phyloP scores from a whole-genome alignment of 2,888 invertebrate species.

The Osmoderma eremita region DNA sequence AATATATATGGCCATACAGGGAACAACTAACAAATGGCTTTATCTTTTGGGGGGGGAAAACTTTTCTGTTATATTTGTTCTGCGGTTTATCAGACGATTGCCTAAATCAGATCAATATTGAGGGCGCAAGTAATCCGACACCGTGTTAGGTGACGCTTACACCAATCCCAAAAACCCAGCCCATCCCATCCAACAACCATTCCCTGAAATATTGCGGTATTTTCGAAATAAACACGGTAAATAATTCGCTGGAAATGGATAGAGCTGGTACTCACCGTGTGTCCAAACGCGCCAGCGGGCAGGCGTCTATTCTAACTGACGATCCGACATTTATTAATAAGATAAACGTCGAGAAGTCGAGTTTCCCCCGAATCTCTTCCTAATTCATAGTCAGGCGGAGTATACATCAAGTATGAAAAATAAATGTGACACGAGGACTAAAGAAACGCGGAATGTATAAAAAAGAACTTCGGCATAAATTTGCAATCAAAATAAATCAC shows the following conservation, averaged over 20 bases:
- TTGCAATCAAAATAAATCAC: conserved; percentile 43
- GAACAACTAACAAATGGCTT: conserved; percentile 14
- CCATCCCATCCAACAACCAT: conserved; percentile 1
- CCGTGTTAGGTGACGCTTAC: conserved; percentile 17
- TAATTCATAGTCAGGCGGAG: conserved; percentile 39
- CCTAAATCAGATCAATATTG: conserved; percentile 23
- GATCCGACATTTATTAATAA: conserved; percentile 39
- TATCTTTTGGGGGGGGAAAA: neutral
- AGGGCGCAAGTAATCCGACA: conserved; percentile 21
- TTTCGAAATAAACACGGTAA: conserved; percentile 11
- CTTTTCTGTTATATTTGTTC: conserved; percentile 24
- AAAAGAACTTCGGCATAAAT: conserved; percentile 43
- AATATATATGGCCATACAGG: conserved; percentile 9
- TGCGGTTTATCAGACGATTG: neutral
- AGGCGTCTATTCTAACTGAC: conserved; percentile 12
- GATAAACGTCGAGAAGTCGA: conserved; percentile 39
- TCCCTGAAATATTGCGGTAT: conserved; percentile 18
- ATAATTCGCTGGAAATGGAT: conserved; percentile 17
- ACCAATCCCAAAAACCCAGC: no score
- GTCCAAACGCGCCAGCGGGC: neutral
- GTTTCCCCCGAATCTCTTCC: neutral
- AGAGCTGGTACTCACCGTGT: neutral
- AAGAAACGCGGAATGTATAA: conserved; percentile 34
- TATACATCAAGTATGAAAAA: conserved; percentile 43
- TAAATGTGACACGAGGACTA: conserved; percentile 27